Percentiles rank a stretch among this genome's conserved stretches.
Evolutionary conservation across 2,888 invertebrate species (phyloP).

Genomic region (Philonicus albiceps): DNA sequence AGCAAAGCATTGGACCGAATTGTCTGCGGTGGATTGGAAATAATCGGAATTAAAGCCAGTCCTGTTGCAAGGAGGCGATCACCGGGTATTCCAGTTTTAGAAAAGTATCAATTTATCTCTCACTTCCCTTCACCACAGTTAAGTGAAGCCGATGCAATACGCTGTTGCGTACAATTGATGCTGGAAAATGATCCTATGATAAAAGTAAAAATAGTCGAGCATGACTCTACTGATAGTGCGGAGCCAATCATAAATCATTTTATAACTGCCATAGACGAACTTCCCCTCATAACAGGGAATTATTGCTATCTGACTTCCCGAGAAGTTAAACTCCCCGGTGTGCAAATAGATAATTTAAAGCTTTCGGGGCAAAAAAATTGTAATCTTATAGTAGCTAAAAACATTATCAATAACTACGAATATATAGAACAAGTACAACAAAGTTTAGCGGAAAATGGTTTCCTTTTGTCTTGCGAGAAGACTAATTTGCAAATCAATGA

Average conservation of each 20-base stretch:
- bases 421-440: constrained; percentile 64
- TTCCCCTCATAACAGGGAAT: constrained; percentile 75
- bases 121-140: constrained; percentile 63
- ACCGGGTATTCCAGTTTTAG: constrained; percentile 78
- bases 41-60: constrained; percentile 79
- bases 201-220: constrained; percentile 71
- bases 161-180: constrained; percentile 73
- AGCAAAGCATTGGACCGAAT: constrained; percentile 56
- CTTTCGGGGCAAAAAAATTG: constrained; percentile 61
- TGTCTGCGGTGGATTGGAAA: constrained; percentile 78
- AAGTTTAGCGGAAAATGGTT: constrained; percentile 69
- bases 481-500: constrained; percentile 64
- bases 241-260: constrained; percentile 67
- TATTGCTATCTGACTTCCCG: constrained; percentile 65
- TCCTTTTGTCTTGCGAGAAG: constrained; percentile 69
- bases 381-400: constrained; percentile 56
- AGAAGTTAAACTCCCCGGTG: constrained; percentile 61
- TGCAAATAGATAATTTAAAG: constrained; percentile 71
- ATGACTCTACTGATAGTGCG: constrained; percentile 63
- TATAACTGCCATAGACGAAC: constrained; percentile 69
- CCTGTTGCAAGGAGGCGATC: constrained; percentile 75
- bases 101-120: constrained; percentile 77
- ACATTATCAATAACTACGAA: constrained; percentile 52
- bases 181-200: constrained; percentile 74
- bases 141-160: constrained; percentile 64